A percentile compares a stretch with the other conserved stretches of the same genome.
phyloP scores from a whole-genome alignment of 2,113 vertebrate species.

The human (Homo sapiens) region GRCh38 chr4:158915001-158915500 shows the following conservation, averaged over 20 bases:
- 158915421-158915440: background rate
- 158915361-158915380: constrained; percentile 8
- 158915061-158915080: background rate
- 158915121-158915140: background rate
- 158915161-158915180: constrained; percentile 5
- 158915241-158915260: background rate
- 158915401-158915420: background rate
- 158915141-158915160: background rate
- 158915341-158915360: constrained; percentile 66
- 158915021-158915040: background rate
- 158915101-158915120: background rate
- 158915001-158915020: background rate
- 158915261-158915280: background rate
- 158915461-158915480: background rate
- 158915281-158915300: constrained; percentile 59
- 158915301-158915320: constrained; percentile 50
- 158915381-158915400: background rate
- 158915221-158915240: background rate
- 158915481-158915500: background rate
- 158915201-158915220: background rate
- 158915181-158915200: background rate
- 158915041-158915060: background rate
- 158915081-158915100: background rate
- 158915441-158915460: background rate
- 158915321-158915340: constrained; percentile 45